Base-by-base conservation (phyloP, 2,797 vertebrate genomes). In the Liasis olivaceus region DNA sequence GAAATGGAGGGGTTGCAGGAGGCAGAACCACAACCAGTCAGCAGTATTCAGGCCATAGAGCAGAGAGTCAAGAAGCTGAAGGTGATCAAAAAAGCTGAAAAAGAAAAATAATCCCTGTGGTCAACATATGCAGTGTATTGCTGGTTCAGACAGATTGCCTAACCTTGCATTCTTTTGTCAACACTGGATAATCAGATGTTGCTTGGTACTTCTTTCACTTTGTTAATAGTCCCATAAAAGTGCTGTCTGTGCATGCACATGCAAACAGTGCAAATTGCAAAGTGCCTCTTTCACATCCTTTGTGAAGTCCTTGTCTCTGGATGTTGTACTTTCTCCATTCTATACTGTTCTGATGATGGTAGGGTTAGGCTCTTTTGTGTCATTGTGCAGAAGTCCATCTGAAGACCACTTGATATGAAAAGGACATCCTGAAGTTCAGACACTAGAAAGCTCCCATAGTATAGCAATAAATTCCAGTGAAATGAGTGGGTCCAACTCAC, bases 1-100 rank as follows among this genome's bases (percentile, higher is more conserved):
- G 98, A 99, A 95, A 97, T 99, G 88, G 97, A 98, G 94, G 95
- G 95, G 12, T 96, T 98, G 26, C 98, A 97, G 94, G 95, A 92
- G 58, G 96, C 96, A 3, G 89, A 97, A 1, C 96, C 96, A 2
- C 88, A 97, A 1, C 96, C 97, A 1, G 94, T 98, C 92, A 95
- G 96, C 85, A 96, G 95, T 87, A 89, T 98, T 91, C 95, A 89
- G 85, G 97, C 97, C 14, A 95, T 98, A 17, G 98, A 98, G 87
- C 96, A 96, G 94, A 98, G 96, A 94, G 97, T 98, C 93, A 96
- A 97, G 96, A 98, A 97, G 36, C 94, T 99, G 0, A 99, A 98
- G 97, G 99, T 99, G 93, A 95, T 47, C 1, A 47, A 20, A 47
- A 81, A 81, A 24, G 36, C 36, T 81, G 36, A 24, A 47, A 81